Evolutionary conservation across 2,888 invertebrate species (phyloP).

Genomic region (Cataglyphis altisquamis): DNA sequence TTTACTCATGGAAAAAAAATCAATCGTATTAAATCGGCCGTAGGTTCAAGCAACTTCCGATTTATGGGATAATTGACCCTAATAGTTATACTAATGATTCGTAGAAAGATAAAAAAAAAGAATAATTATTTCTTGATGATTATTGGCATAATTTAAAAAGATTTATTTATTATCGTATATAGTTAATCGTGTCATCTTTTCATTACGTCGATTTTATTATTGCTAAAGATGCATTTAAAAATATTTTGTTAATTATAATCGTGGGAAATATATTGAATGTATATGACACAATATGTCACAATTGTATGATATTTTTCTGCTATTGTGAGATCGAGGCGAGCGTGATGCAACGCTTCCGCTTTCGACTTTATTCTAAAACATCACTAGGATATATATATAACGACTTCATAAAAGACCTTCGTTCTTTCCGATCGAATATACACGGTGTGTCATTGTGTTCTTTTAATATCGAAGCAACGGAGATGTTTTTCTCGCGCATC

Average conservation of each 20-base stretch:
- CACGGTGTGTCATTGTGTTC: constrained; percentile 2
- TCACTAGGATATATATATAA: neutral
- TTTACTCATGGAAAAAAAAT: constrained; percentile 51
- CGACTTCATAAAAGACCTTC: constrained; percentile 7
- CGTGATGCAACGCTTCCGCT: neutral
- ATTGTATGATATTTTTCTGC: neutral
- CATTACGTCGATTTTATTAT: neutral
- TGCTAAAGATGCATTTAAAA: neutral
- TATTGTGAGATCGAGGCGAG: neutral
- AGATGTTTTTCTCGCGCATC: neutral
- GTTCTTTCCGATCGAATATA: constrained; percentile 12
- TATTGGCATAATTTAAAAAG: neutral
- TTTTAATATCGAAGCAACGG: constrained; percentile 33
- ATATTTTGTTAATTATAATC: neutral
- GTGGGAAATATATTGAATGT: neutral
- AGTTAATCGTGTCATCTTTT: neutral
- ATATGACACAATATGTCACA: neutral
- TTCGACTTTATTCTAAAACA: neutral
- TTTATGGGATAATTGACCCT: constrained; percentile 57
- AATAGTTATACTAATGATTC: constrained; percentile 35
- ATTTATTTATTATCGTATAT: neutral
- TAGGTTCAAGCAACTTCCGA: constrained; percentile 28
- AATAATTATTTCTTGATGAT: neutral
- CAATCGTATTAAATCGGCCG: constrained; percentile 56
- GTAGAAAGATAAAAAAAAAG: constrained; percentile 18